Conservation (phyloP, 2,797 vertebrate genomes). For the Thunnus albacares region DNA sequence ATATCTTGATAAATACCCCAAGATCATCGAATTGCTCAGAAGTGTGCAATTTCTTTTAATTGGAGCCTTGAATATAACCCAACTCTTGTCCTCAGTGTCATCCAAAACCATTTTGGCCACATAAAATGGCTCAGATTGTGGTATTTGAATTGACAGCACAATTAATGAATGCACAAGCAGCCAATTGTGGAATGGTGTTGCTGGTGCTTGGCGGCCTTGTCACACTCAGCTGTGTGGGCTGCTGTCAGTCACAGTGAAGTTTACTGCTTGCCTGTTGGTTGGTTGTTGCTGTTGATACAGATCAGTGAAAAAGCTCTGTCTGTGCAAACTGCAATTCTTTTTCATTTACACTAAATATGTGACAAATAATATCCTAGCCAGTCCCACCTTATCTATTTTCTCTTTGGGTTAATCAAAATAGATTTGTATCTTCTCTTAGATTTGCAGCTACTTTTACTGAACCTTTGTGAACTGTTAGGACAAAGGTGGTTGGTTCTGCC, state of each 20-base stretch:
- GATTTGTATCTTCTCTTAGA: background rate
- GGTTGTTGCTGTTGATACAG: background rate
- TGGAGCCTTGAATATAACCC: too few species aligned
- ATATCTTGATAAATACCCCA: background rate
- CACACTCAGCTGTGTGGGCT: background rate
- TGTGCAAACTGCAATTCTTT: background rate
- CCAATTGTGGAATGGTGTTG: constrained; percentile 12
- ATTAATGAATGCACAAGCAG: background rate
- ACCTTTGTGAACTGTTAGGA: too few species aligned
- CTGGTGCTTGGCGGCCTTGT: background rate
- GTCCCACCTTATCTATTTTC: background rate
- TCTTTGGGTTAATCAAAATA: background rate
- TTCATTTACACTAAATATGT: too few species aligned
- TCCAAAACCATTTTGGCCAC: background rate
- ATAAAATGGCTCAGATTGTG: constrained; percentile 3
- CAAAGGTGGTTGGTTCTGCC: too few species aligned
- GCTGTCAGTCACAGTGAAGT: constrained; percentile 12
- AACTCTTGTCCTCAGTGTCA: background rate
- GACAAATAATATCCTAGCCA: background rate
- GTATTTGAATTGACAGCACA: background rate
- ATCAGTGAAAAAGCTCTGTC: background rate
- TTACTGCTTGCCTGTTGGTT: background rate
- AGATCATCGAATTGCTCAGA: background rate
- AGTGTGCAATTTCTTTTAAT: background rate
- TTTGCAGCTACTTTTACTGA: too few species aligned